Base-by-base conservation (phyloP, 2,888 invertebrate species). In the Phyllotreta cruciferae region DNA sequence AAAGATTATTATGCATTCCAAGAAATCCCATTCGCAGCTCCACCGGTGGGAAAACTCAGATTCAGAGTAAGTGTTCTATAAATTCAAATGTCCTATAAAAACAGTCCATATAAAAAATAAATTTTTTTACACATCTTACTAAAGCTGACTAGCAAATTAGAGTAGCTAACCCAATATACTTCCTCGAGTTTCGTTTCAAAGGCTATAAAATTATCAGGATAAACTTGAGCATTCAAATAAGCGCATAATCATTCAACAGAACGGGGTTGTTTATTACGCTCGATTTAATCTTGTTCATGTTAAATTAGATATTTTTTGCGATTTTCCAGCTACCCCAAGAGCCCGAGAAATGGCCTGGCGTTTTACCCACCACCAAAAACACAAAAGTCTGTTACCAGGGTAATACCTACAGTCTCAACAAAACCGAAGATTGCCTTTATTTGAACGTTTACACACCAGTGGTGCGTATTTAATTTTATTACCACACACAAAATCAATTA, bases 371-470 rank as follows among this genome's bases (percentile, higher is more conserved):
- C 11, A 62, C 56, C 3, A 52, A 50, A 37, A 62, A 56, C 42
- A 62, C 62, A 42, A 56, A 38, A 52, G 37, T 56, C n/a, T 62
- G 62, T 52, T 62, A 62, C 37, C 62, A 62, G 36, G 35, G 14
- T 9, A 44, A 4, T 10, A 14, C 11, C 24, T 52, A 56, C 36
- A 9, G 36, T 36, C 37, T 56, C 3, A 52, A 13, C 6, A 52
- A 56, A 42, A 62, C 56, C 11, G 62, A 62, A 52, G 62, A 62
- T 10, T 62, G 62, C 11, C 13, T 62, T n/a, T 56, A 56, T 49
- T 34, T 62, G 10, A 62, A 62, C 34, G 62, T 62, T 6, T 62
- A 56, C 37, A 56, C 62, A 9, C 56, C 62, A 11, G 56, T 62
- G 52, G 62, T 62, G 57, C 47, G 52, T 50, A 24, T 24, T 24